phyloP scores from a whole-genome alignment of 1,140 invertebrate genomes.

The Procambarus clarkii region DNA sequence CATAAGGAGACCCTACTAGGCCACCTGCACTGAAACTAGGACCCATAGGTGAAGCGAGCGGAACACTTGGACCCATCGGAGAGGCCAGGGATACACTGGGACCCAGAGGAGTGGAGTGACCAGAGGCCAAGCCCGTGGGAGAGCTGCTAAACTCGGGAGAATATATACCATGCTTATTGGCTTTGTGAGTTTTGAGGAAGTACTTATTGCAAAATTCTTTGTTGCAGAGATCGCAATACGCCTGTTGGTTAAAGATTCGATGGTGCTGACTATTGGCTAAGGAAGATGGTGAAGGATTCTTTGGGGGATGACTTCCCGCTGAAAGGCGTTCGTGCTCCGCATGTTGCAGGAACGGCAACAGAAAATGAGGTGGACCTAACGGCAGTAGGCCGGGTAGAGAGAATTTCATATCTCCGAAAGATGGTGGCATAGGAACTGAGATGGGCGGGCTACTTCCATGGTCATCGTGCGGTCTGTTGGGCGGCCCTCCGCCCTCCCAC shows the following conservation, averaged over 20 bases:
- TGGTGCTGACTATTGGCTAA: slow-evolving; percentile 71
- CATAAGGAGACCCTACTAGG: slow-evolving; percentile 69
- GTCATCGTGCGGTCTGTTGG: slow-evolving; percentile 43
- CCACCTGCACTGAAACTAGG: slow-evolving; percentile 39
- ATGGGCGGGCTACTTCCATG: slow-evolving; percentile 57
- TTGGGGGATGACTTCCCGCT: slow-evolving; percentile 60
- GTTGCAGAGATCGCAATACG: slow-evolving; percentile 96
- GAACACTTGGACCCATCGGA: slow-evolving; percentile 59
- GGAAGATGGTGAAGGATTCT: slow-evolving; percentile 50
- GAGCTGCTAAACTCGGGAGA: slow-evolving; percentile 70
- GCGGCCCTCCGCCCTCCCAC: slow-evolving; percentile 61
- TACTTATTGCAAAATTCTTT: slow-evolving; percentile 99
- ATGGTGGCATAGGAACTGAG: slow-evolving; percentile 69
- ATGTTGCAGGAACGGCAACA: slow-evolving; percentile 74
- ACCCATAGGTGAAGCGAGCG: slow-evolving; percentile 55
- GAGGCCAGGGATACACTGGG: slow-evolving; percentile 52
- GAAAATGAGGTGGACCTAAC: slow-evolving; percentile 73
- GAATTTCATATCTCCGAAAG: slow-evolving; percentile 69
- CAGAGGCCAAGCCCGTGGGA: slow-evolving; percentile 45
- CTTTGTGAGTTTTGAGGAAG: slow-evolving; percentile 97
- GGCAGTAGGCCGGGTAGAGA: slow-evolving; percentile 69
- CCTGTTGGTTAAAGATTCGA: slow-evolving; percentile 93
- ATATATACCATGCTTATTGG: slow-evolving; percentile 92
- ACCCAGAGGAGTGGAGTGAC: slow-evolving; percentile 54
- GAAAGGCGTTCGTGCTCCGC: slow-evolving; percentile 73